These are phyloP conservation scores for Parnassius smintheus DNA, from an alignment of 2,888 invertebrate species.

Conservation along the genomic window DNA sequence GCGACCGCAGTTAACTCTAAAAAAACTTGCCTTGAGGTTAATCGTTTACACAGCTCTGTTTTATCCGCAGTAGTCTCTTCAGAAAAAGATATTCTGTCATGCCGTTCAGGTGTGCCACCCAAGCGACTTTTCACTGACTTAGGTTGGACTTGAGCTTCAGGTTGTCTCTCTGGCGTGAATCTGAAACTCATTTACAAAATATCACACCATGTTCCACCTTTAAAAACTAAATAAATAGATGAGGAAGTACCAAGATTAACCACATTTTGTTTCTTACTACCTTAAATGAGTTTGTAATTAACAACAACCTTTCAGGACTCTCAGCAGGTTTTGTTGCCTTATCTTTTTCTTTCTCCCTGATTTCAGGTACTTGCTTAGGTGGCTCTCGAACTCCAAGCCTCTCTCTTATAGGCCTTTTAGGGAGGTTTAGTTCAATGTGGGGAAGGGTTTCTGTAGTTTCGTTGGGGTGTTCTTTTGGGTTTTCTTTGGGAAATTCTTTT, in stretches of 20 bases:
- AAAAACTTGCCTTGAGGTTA: constrained; percentile 54
- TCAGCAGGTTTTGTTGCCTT: constrained; percentile 40
- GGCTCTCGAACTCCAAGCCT: constrained; percentile 60
- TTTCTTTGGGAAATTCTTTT: constrained; percentile 18
- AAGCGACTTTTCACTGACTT: constrained; percentile 48
- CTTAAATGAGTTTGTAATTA: constrained; percentile 55
- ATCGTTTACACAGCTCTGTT: constrained; percentile 48
- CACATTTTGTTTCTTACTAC: constrained; percentile 49
- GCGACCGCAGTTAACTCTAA: too few species aligned
- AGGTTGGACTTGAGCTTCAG: constrained; percentile 43
- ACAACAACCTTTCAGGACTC: constrained; percentile 71
- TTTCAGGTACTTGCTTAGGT: constrained; percentile 44
- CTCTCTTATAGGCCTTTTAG: constrained; percentile 72
- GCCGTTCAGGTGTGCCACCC: constrained; percentile 23
- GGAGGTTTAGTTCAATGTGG: constrained; percentile 72
- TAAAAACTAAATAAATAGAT: constrained; percentile 24
- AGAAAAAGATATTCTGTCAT: constrained; percentile 40
- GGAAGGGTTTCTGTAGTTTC: constrained; percentile 57
- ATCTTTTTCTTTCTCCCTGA: constrained; percentile 43
- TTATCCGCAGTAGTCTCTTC: constrained; percentile 48
- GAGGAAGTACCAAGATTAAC: constrained; percentile 30
- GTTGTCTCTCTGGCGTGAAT: constrained; percentile 67
- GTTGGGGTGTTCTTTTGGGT: constrained; percentile 38
- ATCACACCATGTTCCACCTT: constrained; percentile 19
- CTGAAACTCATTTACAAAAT: constrained; percentile 44